phyloP scores from a whole-genome alignment of 1,140 invertebrate genomes.

The Mactra quadrangularis region DNA sequence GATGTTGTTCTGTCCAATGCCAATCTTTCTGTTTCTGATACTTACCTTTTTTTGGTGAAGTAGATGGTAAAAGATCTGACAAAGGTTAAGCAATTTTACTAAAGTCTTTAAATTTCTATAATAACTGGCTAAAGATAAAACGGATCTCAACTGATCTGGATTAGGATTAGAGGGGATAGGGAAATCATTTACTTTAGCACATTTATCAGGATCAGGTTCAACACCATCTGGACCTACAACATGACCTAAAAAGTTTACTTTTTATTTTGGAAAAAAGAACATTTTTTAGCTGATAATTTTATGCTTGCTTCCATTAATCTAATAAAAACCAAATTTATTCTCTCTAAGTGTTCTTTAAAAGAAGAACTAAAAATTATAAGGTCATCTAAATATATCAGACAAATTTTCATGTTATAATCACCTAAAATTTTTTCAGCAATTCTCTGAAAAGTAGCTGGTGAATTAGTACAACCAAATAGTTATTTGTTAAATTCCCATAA shows the following conservation, averaged over 20 bases:
- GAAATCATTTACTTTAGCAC: background rate
- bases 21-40: background rate
- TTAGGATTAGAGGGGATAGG: background rate
- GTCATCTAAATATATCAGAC: constrained; percentile 29
- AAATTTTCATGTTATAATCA: constrained; percentile 18
- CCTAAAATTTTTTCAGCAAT: constrained; percentile 7
- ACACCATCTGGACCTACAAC: constrained; percentile 16
- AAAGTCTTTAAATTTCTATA: constrained; percentile 14
- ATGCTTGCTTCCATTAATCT: constrained; percentile 6
- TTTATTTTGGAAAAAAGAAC: constrained; percentile 3
- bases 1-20: constrained; percentile 3
- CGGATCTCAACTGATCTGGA: constrained; percentile 5
- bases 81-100: background rate
- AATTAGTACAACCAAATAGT: constrained; percentile 25
- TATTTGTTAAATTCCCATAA: constrained; percentile 55
- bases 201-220: constrained; percentile 14
- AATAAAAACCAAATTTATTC: constrained; percentile 10
- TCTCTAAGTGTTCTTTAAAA: constrained; percentile 6
- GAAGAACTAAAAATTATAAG: constrained; percentile 3
- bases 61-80: constrained; percentile 1
- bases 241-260: constrained; percentile 17
- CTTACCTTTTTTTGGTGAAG: background rate
- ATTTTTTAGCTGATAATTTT: constrained; percentile 22
- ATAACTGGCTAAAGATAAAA: constrained; percentile 4
- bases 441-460: constrained; percentile 64